Base-by-base conservation (phyloP, 1,140 invertebrate genomes). In the Drosophila funebris region DNA sequence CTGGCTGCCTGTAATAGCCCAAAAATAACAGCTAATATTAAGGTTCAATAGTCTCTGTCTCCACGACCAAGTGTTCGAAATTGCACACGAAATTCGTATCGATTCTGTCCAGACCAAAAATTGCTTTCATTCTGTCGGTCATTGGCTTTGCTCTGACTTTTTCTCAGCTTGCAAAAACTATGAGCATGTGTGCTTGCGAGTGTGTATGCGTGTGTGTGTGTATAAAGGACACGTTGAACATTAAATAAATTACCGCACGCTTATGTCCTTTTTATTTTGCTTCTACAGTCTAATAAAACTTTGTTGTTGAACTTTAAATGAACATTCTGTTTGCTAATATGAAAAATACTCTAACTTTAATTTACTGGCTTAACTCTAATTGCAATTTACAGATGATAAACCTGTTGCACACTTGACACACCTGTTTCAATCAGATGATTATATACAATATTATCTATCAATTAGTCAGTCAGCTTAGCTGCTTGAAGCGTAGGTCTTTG, bases 61-160 rank as follows among this genome's bases (percentile, higher is more conserved):
- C 8, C 27, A 29, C 41, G 43, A 24, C 31, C 13, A 54, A 48
- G 57, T 52, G 56, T 13, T 58, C 16, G 4, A 69, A 68, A 61
- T 36, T 63, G 56, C 66, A 63, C 44, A 63, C 58, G 27, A 62
- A 73, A 43, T 70, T 43, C 54, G 44, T 64, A 75, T 75, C 67
- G 72, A 75, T 75, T 74, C 27, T 31, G 36, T 16, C 31, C 31
- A 16, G 41, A 33, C 52, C 50, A 71, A 71, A 71, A 54, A 39
- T 33, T 60, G 36, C 33, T 33, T 22, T 22, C 18, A 14, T 52
- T 57, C n/a, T 46, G 48, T 43, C 57, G 72, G 72, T 74, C 72
- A 74, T 62, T 74, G 72, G 52, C 72, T 62, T 70, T 31, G 33
- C 29, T 44, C 6, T 44, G 60, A 61, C 56, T 73, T 73, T 67